Evolutionary conservation across 2,113 vertebrate species (phyloP).

Genomic region (Bettongia penicillata): DNA sequence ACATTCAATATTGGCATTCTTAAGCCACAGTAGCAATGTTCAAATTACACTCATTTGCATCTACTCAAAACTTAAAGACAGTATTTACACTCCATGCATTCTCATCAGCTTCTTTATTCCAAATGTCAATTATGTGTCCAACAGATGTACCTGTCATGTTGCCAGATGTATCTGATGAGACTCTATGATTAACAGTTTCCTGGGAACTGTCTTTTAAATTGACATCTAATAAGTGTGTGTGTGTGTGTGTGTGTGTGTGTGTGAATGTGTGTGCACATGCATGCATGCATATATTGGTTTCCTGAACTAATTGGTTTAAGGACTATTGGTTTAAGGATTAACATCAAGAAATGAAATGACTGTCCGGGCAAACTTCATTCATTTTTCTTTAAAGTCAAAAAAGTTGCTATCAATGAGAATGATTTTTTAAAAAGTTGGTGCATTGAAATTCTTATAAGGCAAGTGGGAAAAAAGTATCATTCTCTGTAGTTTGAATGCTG

Average conservation of each 20-base stretch:
- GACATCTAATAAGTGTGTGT: neutral
- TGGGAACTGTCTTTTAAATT: constrained; percentile 6
- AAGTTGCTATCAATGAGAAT: neutral
- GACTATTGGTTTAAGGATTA: neutral
- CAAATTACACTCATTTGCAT: constrained; percentile 57
- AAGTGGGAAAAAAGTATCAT: neutral
- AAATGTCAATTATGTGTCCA: neutral
- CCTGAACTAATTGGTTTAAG: too few species aligned
- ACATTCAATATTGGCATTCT: constrained; percentile 44
- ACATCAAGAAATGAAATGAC: neutral
- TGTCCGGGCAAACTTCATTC: constrained; percentile 5
- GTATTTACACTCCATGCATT: neutral
- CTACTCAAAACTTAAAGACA: constrained; percentile 20
- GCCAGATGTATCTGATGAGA: neutral
- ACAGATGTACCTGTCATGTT: neutral
- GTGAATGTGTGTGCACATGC: neutral
- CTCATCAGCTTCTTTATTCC: neutral
- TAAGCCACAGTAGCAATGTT: constrained; percentile 44
- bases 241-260: neutral
- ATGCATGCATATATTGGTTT: neutral
- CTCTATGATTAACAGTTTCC: neutral
- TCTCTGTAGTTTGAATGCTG: neutral
- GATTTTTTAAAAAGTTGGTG: neutral
- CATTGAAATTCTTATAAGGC: neutral
- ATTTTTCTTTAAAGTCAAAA: constrained; percentile 7